phyloP scores from a whole-genome alignment of 92 coral and sea anemone species.

The Micromussa lordhowensis region DNA sequence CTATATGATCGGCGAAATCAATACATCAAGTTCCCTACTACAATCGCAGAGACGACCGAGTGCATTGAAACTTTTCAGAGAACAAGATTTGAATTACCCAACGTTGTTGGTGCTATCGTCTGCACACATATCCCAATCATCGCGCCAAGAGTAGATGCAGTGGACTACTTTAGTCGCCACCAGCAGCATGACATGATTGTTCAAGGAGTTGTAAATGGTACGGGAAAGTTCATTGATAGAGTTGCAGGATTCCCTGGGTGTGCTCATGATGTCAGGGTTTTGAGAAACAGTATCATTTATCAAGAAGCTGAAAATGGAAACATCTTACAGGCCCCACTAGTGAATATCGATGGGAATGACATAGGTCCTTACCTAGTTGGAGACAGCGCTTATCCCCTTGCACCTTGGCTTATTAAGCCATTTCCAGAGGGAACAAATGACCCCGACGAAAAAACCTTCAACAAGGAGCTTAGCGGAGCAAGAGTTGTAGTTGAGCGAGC shows the following conservation, averaged over 20 bases:
- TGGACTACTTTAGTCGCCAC: too few species aligned
- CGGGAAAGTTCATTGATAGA: neutral
- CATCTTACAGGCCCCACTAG: conserved; percentile 21
- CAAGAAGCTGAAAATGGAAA: conserved; percentile 33
- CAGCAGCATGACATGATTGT: too few species aligned
- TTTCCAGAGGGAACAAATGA: neutral
- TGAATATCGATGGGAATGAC: conserved; percentile 34
- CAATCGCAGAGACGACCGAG: neutral
- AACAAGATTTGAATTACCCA: conserved; percentile 1
- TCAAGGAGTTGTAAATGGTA: neutral
- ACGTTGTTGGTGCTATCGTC: neutral
- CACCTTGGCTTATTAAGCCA: neutral
- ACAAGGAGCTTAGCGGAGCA: neutral
- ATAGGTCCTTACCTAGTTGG: conserved; percentile 53
- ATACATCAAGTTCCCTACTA: conserved; percentile 21
- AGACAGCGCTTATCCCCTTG: conserved; percentile 38
- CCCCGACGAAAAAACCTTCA: neutral
- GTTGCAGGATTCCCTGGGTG: conserved; percentile 53
- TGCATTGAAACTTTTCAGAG: neutral
- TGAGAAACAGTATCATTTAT: neutral
- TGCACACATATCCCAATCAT: too few species aligned
- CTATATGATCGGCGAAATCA: too few species aligned
- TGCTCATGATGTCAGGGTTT: conserved; percentile 35
- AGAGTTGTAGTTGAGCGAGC: neutral
- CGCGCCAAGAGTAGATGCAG: neutral